These are phyloP conservation scores for Chymomyza caudatula DNA, from an alignment of 2,888 invertebrate genomes.

Conservation along the genomic window DNA sequence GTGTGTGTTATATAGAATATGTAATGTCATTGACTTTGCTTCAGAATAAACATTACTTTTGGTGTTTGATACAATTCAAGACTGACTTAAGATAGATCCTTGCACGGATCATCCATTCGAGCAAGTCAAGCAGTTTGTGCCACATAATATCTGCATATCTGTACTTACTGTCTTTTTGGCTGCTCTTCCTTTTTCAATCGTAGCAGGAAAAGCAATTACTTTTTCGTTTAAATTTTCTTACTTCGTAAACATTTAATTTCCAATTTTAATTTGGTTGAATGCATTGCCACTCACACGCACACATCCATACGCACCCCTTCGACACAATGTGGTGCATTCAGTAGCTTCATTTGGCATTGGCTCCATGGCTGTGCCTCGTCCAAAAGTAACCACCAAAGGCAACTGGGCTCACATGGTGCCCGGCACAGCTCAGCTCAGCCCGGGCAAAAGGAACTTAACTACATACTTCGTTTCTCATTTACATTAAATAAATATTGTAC, in stretches of 20 bases:
- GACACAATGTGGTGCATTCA: conserved; percentile 54
- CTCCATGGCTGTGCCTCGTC: background rate
- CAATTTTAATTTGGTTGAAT: conserved; percentile 70
- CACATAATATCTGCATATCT: background rate
- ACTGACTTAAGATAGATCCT: background rate
- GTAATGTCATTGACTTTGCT: background rate
- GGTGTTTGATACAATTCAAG: background rate
- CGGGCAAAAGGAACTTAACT: conserved; percentile 4
- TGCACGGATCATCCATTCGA: background rate
- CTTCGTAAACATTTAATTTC: conserved; percentile 71
- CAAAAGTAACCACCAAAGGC: conserved; percentile 9
- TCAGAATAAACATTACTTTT: background rate
- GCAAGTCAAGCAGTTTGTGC: background rate
- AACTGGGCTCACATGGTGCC: conserved; percentile 2
- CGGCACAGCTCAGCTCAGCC: background rate
- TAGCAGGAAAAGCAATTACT: conserved; percentile 62
- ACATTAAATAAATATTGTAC: conserved; percentile 71
- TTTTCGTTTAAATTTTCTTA: conserved; percentile 64
- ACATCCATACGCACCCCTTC: conserved; percentile 10
- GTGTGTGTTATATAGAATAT: background rate
- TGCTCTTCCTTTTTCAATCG: background rate
- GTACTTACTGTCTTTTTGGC: background rate
- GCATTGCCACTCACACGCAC: conserved; percentile 53
- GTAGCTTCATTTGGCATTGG: conserved; percentile 9
- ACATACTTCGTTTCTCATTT: conserved; percentile 59